Evolutionary conservation across 2,888 invertebrate species (phyloP).

Genomic region (Pyrgus malvae): DNA sequence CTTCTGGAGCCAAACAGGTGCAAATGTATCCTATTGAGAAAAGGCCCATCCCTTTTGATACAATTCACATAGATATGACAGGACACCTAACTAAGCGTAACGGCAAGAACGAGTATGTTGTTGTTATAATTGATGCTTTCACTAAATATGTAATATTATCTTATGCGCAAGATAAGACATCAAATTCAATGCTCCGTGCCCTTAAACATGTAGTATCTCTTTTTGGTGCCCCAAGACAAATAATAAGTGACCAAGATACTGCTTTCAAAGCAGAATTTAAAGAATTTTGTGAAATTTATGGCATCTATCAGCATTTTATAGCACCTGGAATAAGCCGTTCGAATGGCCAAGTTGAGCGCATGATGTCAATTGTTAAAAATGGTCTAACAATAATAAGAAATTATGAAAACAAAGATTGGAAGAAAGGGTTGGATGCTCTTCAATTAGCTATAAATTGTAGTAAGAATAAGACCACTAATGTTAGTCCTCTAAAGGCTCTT

Average conservation of each 20-base stretch:
- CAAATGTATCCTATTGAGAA: not conserved
- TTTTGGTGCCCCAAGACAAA: not conserved
- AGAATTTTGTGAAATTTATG: not conserved
- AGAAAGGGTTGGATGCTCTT: conserved; percentile 24
- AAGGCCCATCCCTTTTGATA: not conserved
- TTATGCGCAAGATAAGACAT: not conserved
- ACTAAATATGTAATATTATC: not conserved
- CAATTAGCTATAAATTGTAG: conserved; percentile 16
- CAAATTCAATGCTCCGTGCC: not conserved
- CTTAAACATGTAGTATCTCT: not conserved
- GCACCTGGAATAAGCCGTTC: conserved; percentile 4
- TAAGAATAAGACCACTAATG: not conserved
- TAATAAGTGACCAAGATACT: not conserved
- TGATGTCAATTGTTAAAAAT: conserved; percentile 11
- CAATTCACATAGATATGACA: conserved; percentile 36
- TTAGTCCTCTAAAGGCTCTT: not conserved
- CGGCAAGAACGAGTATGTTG: not conserved
- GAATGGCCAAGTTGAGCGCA: not conserved
- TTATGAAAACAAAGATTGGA: not conserved
- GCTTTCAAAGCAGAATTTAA: not conserved
- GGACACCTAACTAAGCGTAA: conserved; percentile 8
- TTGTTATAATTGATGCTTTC: not conserved
- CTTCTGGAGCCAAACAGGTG: conserved; percentile 7
- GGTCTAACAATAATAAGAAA: not conserved
- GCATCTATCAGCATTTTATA: conserved; percentile 21